A percentile compares a stretch with the other conserved stretches of the same genome.
phyloP scores from a whole-genome alignment of 2,888 invertebrate species.

The Emesis castigata region DNA sequence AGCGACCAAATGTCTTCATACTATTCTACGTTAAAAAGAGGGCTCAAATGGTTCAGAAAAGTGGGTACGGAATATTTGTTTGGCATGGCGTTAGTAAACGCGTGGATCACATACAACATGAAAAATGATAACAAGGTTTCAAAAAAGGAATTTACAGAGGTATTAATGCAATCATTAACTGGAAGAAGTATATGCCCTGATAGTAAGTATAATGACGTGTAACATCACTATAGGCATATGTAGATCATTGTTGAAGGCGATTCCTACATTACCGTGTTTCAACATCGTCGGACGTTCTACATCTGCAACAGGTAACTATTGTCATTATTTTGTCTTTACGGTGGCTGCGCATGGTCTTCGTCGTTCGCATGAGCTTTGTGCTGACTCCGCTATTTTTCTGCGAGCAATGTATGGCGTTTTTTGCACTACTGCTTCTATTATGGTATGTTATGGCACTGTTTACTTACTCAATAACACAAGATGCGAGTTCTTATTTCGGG shows the following conservation, averaged over 20 bases:
- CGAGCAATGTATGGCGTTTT: constrained; percentile 24
- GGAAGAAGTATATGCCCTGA: constrained; percentile 35
- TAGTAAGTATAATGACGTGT: constrained; percentile 29
- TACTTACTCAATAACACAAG: constrained; percentile 40
- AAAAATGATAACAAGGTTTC: constrained; percentile 30
- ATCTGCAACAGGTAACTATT: constrained; percentile 38
- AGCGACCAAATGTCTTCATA: constrained; percentile 61
- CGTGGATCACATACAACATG: constrained; percentile 45
- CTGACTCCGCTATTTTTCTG: constrained; percentile 14
- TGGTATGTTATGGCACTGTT: constrained; percentile 44
- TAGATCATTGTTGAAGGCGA: constrained; percentile 39
- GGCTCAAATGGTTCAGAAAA: constrained; percentile 47
- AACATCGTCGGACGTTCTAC: constrained; percentile 43
- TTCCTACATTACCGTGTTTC: constrained; percentile 41
- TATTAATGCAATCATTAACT: constrained; percentile 36
- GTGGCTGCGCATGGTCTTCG: constrained; percentile 41
- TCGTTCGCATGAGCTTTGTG: constrained; percentile 35
- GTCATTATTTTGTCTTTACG: too few species aligned
- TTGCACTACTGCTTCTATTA: constrained; percentile 43
- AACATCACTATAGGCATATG: constrained; percentile 41
- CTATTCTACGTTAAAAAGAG: constrained; percentile 44
- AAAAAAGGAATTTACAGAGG: constrained; percentile 35
- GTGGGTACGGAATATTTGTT: constrained; percentile 41
- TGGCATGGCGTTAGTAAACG: constrained; percentile 38
- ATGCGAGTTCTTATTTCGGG: constrained; percentile 20